These are phyloP conservation scores for Parapristionchus giblindavisi DNA, from an alignment of 2,888 invertebrate species.

Conservation along the genomic window DNA sequence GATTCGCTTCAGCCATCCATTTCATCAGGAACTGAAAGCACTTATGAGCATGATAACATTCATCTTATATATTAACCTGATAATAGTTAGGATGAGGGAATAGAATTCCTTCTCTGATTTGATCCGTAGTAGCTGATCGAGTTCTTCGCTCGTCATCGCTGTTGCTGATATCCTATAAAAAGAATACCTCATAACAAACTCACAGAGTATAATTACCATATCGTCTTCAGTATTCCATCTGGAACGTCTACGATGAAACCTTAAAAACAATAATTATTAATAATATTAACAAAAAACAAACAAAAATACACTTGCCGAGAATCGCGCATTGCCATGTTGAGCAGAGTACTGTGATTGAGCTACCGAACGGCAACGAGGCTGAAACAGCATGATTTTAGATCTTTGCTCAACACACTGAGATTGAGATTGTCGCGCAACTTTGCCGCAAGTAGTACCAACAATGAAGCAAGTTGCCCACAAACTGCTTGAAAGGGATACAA, in stretches of 20 bases:
- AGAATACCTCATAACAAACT: not conserved
- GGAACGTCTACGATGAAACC: not conserved
- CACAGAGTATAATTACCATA: slow-evolving; percentile 5
- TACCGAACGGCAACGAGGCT: no score
- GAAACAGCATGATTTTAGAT: no score
- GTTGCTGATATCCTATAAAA: slow-evolving; percentile 18
- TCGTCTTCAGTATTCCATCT: slow-evolving; percentile 27
- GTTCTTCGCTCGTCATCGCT: slow-evolving; percentile 24
- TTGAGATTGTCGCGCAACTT: no score
- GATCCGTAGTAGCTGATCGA: not conserved
- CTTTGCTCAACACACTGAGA: no score
- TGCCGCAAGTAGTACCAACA: no score
- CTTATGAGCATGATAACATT: not conserved
- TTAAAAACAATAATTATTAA: not conserved
- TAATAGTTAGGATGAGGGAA: slow-evolving; percentile 22
- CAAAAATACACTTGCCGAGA: not conserved
- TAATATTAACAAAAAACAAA: not conserved
- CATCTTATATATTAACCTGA: not conserved
- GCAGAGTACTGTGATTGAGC: no score
- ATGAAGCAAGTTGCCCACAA: no score
- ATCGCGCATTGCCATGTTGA: no score
- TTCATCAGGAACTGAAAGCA: slow-evolving; percentile 23
- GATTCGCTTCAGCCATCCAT: not conserved
- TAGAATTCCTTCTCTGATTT: slow-evolving; percentile 17
- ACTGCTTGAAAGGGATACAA: no score